Base-by-base conservation (phyloP, 2,888 invertebrate species). In the Trachelus stipa region DNA sequence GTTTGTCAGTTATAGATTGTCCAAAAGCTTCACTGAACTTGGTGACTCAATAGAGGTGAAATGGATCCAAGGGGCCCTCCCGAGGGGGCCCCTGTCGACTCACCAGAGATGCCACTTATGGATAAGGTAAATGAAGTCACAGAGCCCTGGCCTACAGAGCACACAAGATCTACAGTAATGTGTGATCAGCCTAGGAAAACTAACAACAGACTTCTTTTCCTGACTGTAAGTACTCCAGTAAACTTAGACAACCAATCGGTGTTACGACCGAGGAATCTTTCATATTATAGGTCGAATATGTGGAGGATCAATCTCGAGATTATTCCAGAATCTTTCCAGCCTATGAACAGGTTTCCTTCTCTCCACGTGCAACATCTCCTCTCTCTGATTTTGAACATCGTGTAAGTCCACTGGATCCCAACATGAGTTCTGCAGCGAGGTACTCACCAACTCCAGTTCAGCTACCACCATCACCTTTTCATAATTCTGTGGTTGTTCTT, bases 351-450 rank as follows among this genome's bases (percentile, higher is more conserved):
- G 89, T 90, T 68, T 87, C 91, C 1, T 91, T 91, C 78, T 90
- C 90, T 6, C 88, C 91, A 0, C 83, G 90, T 78, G 85, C 91
- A 4, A 82, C 88, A 4, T 91, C 91, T 30, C 91, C 91, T 15
- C 85, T 91, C 15, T 91, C 90, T 0, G 91, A 91, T 68, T 91
- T 91, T 77, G 91, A 91, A 78, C 90, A 91, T 80, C 87, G 89
- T 11, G 91, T 91, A 37, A 91, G 91, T 83, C 91, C 91, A 4
- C 85, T 90, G 77, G 91, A 91, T 79, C 91, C 91, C 12, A 94
- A 93, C 86, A 92, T 94, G 92, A 93, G 93, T 88, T 93, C 93
- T 56, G 92, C 92, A 33, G 93, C 93, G 71, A 93, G 94, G 87
- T 95, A 95, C 86, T 95, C 95, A 81, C 94, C 94, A 0, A 91